phyloP scores from a whole-genome alignment of 2,113 vertebrate species.

The Ochotona curzoniae region DNA sequence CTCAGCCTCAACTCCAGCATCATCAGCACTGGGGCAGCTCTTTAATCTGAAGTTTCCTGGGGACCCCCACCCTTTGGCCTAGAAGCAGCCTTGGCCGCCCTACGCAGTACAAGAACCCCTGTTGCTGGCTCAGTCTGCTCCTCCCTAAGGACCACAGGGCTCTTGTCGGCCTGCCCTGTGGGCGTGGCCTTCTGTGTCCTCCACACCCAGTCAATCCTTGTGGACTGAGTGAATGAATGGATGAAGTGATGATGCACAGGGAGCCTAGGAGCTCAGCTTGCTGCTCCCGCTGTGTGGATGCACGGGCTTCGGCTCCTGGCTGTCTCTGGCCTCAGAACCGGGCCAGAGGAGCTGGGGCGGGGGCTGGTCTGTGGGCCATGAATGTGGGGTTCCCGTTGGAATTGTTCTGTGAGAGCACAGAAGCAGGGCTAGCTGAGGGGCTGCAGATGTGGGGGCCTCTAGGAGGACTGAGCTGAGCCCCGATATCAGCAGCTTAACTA shows the following conservation, averaged over 20 bases:
- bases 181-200: neutral
- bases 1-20: neutral
- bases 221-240: neutral
- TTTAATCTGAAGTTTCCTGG: neutral
- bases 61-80: neutral
- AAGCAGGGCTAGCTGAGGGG: neutral
- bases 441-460: neutral
- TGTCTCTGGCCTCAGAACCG: neutral
- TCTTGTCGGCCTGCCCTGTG: neutral
- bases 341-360: neutral
- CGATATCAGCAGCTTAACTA: neutral
- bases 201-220: fast-evolving
- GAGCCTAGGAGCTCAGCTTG: neutral
- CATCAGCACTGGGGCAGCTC: neutral
- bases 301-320: neutral
- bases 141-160: neutral
- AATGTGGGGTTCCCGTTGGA: neutral
- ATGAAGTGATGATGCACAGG: neutral
- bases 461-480: neutral
- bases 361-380: neutral
- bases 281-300: neutral
- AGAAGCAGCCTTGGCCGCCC: neutral
- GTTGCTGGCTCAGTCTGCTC: neutral
- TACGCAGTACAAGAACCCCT: neutral
- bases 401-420: neutral